Base-by-base conservation (phyloP, 1,140 invertebrate species). In the Arctopsyche grandis region DNA sequence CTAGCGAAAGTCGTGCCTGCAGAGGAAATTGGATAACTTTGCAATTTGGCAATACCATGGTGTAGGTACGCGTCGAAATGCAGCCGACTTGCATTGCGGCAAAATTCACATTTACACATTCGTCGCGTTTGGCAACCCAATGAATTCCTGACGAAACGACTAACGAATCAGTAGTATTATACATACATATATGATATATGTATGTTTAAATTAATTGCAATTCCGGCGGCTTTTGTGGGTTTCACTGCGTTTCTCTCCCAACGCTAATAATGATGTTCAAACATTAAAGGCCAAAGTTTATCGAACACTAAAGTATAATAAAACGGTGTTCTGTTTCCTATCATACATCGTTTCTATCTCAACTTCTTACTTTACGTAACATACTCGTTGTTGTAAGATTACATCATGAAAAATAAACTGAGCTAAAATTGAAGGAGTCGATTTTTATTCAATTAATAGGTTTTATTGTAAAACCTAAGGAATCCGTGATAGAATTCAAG, bases 31-130 rank as follows among this genome's bases (percentile, higher is more conserved):
- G 48, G 48, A 52, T 52, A 52, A 52, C 48, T 12, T 38, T 16
- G 48, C 12, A 3, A 16, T 52, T 52, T 52, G 48, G 48, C 48
- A 52, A 52, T 52, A 3, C 29, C 7, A 38, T 38, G 29, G 29
- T n/a, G 29, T 38, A 4, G 29, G 29, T 38, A 38, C 48, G 48
- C 48, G 48, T 52, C 48, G 16, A 52, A 52, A 52, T 52, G 63
- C 63, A 66, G 58, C 4, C n/a, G 21, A 60, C 19, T 22, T 66
- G 63, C 63, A 66, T 24, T 66, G 63, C 24, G 63, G 21, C 63
- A 26, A 66, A 66, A 66, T 66, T 66, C 63, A 22, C 21, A 22
- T 26, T 66, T 66, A 21, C 56, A 60, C 56, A 60, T 60, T 60
- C 56, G 56, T 60, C 7, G n/a, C 19, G 63, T 66, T 66, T 66